Base-by-base conservation (phyloP, 2,113 vertebrate species). In the Candoia aspera region DNA sequence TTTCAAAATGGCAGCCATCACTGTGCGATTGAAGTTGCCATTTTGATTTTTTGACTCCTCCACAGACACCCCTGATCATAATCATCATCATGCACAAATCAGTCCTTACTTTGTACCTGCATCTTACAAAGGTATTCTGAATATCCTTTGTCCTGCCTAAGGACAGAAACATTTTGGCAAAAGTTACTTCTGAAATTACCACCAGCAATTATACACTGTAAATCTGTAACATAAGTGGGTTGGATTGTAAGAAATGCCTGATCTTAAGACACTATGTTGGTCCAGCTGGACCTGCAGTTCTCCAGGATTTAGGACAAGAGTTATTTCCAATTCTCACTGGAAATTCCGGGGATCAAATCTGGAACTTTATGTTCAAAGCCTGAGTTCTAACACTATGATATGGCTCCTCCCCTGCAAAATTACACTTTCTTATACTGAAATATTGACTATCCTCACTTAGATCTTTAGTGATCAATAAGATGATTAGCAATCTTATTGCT, bases 81-180 rank as follows among this genome's bases (percentile, higher is more conserved):
- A 17, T 73, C 29, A 73, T 73, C 64, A 17, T n/a, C 64, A 73
- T 33, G 64, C 13, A 73, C 33, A 33, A 73, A 73, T 73, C 29
- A 73, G 33, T 33, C 5, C 15, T 73, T 17, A n/a, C 33, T 73
- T 73, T 73, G 5, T 33, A 73, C n/a, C n/a, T 17, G 2, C n/a
- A 33, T 73, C 13, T 73, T 73, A 73, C 64, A 73, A 68, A 64
- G 33, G 29, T 23, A 86, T 68, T 55, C 15, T 87, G 12, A 46
- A 59, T 87, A 15, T 57, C 21, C 13, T 54, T 4, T 55, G 46
- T 9, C 37, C 60, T 62, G 83, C 13, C 21, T 26, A 68, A 91
- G 0, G 8, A 54, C 42, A 54, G 26, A 53, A n/a, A n/a, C 1
- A 2, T 3, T 42, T n/a, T 12, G n/a, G 3, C 2, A 8, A 1